These are phyloP conservation scores for Meandrusa payeni DNA, from an alignment of 2,888 invertebrate species.

Conservation along the genomic window DNA sequence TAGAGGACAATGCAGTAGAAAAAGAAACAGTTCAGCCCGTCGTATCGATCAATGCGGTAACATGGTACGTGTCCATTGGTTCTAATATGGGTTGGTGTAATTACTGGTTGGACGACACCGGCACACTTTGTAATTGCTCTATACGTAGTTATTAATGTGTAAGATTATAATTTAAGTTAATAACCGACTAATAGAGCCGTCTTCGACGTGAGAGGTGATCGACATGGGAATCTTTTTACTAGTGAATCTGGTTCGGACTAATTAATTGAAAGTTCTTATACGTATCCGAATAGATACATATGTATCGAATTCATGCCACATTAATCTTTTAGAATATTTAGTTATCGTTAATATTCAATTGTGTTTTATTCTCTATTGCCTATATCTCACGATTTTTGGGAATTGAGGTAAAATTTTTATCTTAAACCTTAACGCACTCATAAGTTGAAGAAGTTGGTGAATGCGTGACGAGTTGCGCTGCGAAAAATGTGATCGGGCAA, in stretches of 20 bases:
- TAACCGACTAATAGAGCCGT: slow-evolving; percentile 40
- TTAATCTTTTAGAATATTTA: too few species aligned
- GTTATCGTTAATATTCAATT: too few species aligned
- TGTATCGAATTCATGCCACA: slow-evolving; percentile 9
- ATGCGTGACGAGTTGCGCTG: too few species aligned
- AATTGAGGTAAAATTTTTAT: too few species aligned
- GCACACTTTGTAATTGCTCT: slow-evolving; percentile 38
- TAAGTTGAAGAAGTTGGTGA: too few species aligned
- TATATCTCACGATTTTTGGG: too few species aligned
- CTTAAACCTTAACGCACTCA: too few species aligned
- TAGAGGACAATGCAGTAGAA: background rate
- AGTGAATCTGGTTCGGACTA: slow-evolving; percentile 17
- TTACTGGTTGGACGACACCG: slow-evolving; percentile 33
- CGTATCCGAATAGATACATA: background rate
- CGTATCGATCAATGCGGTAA: slow-evolving; percentile 13
- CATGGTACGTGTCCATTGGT: background rate
- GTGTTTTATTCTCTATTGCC: too few species aligned
- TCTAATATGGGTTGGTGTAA: slow-evolving; percentile 25
- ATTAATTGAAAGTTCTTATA: slow-evolving; percentile 23
- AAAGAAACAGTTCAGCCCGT: slow-evolving; percentile 18
- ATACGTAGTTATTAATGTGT: slow-evolving; percentile 39
- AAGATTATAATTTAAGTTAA: slow-evolving; percentile 40
- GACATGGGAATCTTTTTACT: slow-evolving; percentile 37
- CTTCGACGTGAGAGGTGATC: slow-evolving; percentile 29
- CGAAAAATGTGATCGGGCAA: too few species aligned